Percentiles rank a stretch among this genome's conserved stretches.
Evolutionary conservation across 2,113 vertebrate genomes (phyloP).

Genomic region (Neodon shergylaensis): DNA sequence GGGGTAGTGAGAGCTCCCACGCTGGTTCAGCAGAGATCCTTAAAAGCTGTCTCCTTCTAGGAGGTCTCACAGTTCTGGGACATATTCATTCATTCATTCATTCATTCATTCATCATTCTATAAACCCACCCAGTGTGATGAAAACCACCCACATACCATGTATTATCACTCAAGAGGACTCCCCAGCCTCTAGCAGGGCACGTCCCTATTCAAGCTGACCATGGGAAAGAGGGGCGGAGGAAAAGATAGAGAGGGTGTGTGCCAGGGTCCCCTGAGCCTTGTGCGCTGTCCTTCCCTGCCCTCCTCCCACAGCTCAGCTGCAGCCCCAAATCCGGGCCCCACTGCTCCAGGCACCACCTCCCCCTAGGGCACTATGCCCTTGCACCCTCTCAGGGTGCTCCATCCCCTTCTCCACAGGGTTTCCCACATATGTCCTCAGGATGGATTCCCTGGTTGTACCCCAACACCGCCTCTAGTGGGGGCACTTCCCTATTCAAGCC

Average conservation of each 20-base stretch:
- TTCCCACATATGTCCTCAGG: background rate
- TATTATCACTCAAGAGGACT: too few relatives aligned
- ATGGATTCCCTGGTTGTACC: background rate
- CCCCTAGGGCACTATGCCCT: background rate
- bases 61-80: background rate
- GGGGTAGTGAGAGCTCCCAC: background rate
- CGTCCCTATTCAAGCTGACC: too few relatives aligned
- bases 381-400: accelerated
- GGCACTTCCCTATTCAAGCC: background rate
- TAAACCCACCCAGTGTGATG: background rate
- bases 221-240: too few relatives aligned
- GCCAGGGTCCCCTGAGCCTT: background rate
- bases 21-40: background rate
- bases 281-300: background rate
- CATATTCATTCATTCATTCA: too few relatives aligned
- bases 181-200: too few relatives aligned
- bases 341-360: too few relatives aligned
- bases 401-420: background rate
- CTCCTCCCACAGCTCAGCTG: background rate
- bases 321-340: background rate
- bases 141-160: background rate
- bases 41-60: background rate
- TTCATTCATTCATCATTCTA: background rate
- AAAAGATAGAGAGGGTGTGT: too few relatives aligned
- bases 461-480: background rate